Percentiles rank a stretch among this genome's conserved stretches.
Evolutionary conservation across 2,797 vertebrate species (phyloP).

Genomic region (Propithecus perrieri): DNA sequence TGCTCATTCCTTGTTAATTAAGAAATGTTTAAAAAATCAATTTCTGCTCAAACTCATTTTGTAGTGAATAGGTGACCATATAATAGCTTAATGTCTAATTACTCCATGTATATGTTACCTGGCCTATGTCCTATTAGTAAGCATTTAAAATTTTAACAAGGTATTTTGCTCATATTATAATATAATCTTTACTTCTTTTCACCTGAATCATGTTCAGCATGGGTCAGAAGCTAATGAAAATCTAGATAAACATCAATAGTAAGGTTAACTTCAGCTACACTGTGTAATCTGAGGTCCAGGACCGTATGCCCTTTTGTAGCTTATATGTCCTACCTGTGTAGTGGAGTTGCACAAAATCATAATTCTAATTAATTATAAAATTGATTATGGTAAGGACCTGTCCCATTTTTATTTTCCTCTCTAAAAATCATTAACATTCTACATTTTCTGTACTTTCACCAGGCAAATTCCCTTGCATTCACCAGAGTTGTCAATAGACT

Average conservation of each 20-base stretch:
- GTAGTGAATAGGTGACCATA: not conserved
- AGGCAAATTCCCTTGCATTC: not conserved
- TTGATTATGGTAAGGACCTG: not conserved
- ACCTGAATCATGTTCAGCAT: not conserved
- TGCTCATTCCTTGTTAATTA: constrained; percentile 43
- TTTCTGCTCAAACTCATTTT: constrained; percentile 15
- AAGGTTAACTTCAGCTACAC: not conserved
- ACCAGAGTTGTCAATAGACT: not conserved
- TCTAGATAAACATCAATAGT: not conserved
- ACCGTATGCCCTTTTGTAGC: not conserved
- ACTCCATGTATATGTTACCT: not conserved
- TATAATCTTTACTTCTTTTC: constrained; percentile 27
- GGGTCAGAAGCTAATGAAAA: constrained; percentile 33
- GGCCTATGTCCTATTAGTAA: constrained; percentile 34
- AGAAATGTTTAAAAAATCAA: constrained; percentile 38
- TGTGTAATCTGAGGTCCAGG: not conserved
- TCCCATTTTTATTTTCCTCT: not conserved
- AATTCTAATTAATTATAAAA: constrained; percentile 25
- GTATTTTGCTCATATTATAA: constrained; percentile 38
- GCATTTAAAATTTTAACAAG: constrained; percentile 58
- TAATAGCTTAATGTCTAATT: constrained; percentile 9
- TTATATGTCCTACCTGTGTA: not conserved
- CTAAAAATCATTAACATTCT: not conserved
- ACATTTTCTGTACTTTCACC: not conserved
- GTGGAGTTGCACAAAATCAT: not conserved